A percentile compares a stretch with the other conserved stretches of the same genome.
These are phyloP conservation scores for Criorhina ranunculi DNA, from an alignment of 2,888 invertebrate genomes.

Conservation along the genomic window DNA sequence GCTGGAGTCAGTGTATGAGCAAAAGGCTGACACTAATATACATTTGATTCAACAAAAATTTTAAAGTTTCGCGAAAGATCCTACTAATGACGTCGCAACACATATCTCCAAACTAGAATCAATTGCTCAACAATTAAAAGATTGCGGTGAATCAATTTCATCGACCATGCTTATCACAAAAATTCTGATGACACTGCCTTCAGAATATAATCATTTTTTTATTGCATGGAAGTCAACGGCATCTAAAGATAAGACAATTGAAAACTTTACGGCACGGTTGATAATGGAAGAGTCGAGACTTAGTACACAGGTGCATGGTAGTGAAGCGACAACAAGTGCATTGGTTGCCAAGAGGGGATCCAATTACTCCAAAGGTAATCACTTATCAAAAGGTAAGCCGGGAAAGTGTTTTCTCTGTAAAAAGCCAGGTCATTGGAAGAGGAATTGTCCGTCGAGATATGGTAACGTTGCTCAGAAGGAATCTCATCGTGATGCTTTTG, in stretches of 20 bases:
- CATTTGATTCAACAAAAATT: conserved; percentile 73
- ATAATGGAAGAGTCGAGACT: too few relatives aligned
- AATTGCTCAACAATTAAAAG: conserved; percentile 48
- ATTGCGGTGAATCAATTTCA: conserved; percentile 57
- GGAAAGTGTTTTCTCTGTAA: conserved; percentile 74
- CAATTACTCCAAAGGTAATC: conserved; percentile 9
- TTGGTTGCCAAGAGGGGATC: conserved; percentile 16
- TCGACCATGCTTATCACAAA: conserved; percentile 38
- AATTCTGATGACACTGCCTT: conserved; percentile 40
- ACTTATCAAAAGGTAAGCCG: conserved; percentile 20
- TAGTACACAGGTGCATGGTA: too few relatives aligned
- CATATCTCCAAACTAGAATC: conserved; percentile 58
- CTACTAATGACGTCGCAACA: conserved; percentile 54
- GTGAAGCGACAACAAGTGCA: too few relatives aligned
- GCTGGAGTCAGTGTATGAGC: conserved; percentile 37
- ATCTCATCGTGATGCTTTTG: conserved; percentile 27
- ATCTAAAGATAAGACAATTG: too few relatives aligned
- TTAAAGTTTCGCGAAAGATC: conserved; percentile 57
- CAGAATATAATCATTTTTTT: conserved; percentile 44
- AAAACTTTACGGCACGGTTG: too few relatives aligned
- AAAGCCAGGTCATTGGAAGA: conserved; percentile 72
- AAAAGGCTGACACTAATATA: conserved; percentile 25
- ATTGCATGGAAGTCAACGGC: conserved; percentile 61
- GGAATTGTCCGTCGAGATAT: conserved; percentile 54
- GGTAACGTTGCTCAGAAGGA: conserved; percentile 10